phyloP scores from a whole-genome alignment of 2,797 vertebrate genomes.

The Psittacula derbiana region DNA sequence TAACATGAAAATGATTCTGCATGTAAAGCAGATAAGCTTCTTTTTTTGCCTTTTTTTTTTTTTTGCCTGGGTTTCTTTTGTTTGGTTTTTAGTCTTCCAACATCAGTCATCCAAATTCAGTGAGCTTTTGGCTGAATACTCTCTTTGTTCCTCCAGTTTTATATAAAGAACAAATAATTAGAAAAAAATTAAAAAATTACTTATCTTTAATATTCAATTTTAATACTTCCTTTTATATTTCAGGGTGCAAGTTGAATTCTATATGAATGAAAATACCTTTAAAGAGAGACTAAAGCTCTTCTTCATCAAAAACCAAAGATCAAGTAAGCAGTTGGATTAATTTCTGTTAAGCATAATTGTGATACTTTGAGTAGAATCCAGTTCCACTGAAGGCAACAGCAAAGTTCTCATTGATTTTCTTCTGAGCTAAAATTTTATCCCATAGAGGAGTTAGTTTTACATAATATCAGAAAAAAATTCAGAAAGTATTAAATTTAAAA shows the following conservation, averaged over 20 bases:
- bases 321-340: constrained; percentile 78
- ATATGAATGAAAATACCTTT: constrained; percentile 85
- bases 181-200: neutral
- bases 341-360: neutral
- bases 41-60: neutral
- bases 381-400: neutral
- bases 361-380: neutral
- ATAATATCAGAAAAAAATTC: neutral
- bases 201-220: neutral
- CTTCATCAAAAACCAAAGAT: constrained; percentile 89
- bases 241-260: constrained; percentile 87
- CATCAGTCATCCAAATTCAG: neutral
- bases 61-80: neutral
- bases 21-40: neutral
- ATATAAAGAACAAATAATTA: neutral
- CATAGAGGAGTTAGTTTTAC: neutral
- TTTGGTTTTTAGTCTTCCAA: neutral
- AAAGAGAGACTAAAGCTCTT: constrained; percentile 86
- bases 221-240: constrained; percentile 58
- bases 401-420: neutral
- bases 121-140: neutral
- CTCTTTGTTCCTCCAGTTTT: neutral
- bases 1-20: neutral
- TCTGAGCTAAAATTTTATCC: neutral
- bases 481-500: neutral